Percentiles rank a stretch among this genome's conserved stretches.
Conservation (phyloP, 1,140 invertebrate species). For the Drosophila sp. region DNA sequence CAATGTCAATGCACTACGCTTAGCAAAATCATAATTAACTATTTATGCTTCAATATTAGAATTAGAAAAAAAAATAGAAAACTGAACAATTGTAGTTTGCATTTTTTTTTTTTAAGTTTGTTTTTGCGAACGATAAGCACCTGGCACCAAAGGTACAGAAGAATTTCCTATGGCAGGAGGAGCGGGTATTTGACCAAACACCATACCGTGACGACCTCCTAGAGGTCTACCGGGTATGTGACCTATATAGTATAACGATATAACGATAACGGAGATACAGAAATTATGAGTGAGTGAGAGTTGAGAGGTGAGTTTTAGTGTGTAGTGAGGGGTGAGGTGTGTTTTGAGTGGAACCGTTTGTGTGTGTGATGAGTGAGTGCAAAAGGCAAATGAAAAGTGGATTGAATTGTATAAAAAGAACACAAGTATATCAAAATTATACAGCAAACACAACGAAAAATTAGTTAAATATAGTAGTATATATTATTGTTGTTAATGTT, state of each 20-base stretch:
- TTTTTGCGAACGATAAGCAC: slow-evolving; percentile 82
- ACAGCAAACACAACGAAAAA: slow-evolving; percentile 31
- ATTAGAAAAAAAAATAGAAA: slow-evolving; percentile 54
- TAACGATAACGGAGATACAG: slow-evolving; percentile 76
- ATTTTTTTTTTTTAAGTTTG: slow-evolving; percentile 45
- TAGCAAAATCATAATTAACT: slow-evolving; percentile 55
- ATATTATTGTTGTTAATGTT: slow-evolving; percentile 3
- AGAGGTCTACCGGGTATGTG: slow-evolving; percentile 87
- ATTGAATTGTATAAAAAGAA: slow-evolving; percentile 14
- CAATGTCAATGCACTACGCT: slow-evolving; percentile 69
- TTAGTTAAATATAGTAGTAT: background rate
- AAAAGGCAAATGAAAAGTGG: slow-evolving; percentile 37
- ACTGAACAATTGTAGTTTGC: slow-evolving; percentile 30
- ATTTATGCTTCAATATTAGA: slow-evolving; percentile 58
- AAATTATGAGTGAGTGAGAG: slow-evolving; percentile 68
- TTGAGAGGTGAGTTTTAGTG: slow-evolving; percentile 45
- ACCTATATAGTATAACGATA: slow-evolving; percentile 84
- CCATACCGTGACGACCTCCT: slow-evolving; percentile 88
- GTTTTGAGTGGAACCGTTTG: background rate
- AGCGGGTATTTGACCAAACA: slow-evolving; percentile 86
- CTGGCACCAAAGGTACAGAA: slow-evolving; percentile 85
- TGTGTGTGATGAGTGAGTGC: slow-evolving; percentile 44
- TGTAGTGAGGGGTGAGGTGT: slow-evolving; percentile 32
- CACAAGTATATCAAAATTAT: slow-evolving; percentile 7
- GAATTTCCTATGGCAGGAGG: slow-evolving; percentile 85